Percentiles rank a stretch among this genome's conserved stretches.
phyloP scores from a whole-genome alignment of 2,888 invertebrate species.

The Geophilus truncorum region DNA sequence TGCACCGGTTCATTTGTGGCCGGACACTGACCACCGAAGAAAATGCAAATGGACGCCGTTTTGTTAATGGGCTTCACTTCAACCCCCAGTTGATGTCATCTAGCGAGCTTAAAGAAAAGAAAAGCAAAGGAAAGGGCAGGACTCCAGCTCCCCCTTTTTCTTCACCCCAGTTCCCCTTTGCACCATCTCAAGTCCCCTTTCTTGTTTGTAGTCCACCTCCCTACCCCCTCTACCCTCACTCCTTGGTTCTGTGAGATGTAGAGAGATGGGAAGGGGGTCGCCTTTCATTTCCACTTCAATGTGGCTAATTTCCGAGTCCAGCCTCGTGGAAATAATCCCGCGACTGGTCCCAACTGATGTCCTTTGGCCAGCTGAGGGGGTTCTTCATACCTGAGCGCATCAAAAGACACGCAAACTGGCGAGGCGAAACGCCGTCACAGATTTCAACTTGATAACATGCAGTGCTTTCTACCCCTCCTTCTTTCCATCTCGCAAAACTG shows the following conservation, averaged over 20 bases:
- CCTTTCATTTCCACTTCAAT: constrained; percentile 28
- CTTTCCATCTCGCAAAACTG: not conserved
- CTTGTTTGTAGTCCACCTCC: not conserved
- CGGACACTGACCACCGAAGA: not conserved
- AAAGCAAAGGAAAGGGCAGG: not conserved
- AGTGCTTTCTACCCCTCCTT: not conserved
- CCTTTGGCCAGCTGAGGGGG: not conserved
- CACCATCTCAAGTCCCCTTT: not conserved
- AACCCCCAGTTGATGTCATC: not conserved
- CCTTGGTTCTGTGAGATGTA: not conserved
- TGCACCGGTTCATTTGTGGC: not conserved
- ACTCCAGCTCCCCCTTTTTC: not conserved
- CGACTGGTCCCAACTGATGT: not conserved
- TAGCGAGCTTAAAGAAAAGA: not conserved
- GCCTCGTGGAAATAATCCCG: not conserved
- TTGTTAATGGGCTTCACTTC: not conserved
- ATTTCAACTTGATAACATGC: not conserved
- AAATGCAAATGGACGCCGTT: not conserved
- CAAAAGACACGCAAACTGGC: not conserved
- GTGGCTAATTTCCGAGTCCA: constrained; percentile 15
- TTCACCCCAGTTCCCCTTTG: not conserved
- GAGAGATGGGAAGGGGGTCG: not conserved
- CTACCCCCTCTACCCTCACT: not conserved
- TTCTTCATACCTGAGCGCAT: not conserved
- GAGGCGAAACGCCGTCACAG: not conserved